Percentiles rank a stretch among this genome's conserved stretches.
Evolutionary conservation across 2,888 invertebrate genomes (phyloP).

Genomic region (Lepidocyrtoides sp.): DNA sequence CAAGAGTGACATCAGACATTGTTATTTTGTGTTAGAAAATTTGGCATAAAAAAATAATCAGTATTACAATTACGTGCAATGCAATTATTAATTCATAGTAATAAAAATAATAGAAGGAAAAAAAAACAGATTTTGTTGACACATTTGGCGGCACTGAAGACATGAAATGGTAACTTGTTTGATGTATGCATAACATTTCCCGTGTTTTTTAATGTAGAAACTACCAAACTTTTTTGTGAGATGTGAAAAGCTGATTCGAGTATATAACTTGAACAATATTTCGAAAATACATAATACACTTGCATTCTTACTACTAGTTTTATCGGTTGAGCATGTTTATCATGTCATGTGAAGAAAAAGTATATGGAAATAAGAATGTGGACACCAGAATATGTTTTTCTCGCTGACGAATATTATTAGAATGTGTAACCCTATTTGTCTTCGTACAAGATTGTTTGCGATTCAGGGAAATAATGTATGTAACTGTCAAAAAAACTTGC

Average conservation of each 20-base stretch:
- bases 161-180: neutral
- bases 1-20: conserved; percentile 33
- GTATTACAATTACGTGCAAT: conserved; percentile 16
- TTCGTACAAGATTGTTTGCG: neutral
- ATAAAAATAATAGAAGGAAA: neutral
- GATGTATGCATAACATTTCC: too few species aligned
- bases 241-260: too few species aligned
- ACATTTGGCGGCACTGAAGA: too few species aligned
- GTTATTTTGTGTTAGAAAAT: neutral
- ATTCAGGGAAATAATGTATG: neutral
- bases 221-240: too few species aligned
- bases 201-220: too few species aligned
- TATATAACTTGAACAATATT: too few species aligned
- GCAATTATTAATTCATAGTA: neutral
- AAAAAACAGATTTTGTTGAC: too few species aligned
- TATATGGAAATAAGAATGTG: neutral
- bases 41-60: neutral
- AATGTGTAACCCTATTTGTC: neutral
- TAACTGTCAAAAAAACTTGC: neutral
- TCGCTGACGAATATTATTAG: neutral
- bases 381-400: neutral
- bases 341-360: neutral
- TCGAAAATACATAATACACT: too few species aligned
- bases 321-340: too few species aligned
- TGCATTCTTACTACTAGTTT: too few species aligned